A percentile compares a stretch with the other conserved stretches of the same genome.
These are phyloP conservation scores for Phortica magna DNA, from an alignment of 2,888 invertebrate genomes.

Conservation along the genomic window DNA sequence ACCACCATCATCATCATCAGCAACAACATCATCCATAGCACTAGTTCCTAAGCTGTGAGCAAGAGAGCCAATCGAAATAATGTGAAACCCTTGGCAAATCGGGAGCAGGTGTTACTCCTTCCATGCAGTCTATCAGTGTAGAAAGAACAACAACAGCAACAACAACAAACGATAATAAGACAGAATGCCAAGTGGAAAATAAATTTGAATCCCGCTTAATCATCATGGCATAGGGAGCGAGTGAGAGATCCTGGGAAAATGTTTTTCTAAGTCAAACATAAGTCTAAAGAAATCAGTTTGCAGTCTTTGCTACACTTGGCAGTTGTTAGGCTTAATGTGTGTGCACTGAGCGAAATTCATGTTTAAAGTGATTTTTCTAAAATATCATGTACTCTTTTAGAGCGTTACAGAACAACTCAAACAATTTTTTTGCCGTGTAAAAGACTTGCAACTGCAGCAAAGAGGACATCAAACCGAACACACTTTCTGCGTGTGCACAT, in stretches of 20 bases:
- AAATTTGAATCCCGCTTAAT: conserved; percentile 42
- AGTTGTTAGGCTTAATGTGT: background rate
- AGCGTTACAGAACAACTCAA: too few relatives aligned
- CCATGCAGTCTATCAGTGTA: background rate
- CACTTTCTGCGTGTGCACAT: conserved; percentile 44
- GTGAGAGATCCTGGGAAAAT: conserved; percentile 29
- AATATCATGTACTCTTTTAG: too few relatives aligned
- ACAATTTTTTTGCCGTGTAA: conserved; percentile 12
- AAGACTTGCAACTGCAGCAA: background rate
- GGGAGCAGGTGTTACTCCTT: conserved; percentile 30
- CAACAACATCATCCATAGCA: background rate
- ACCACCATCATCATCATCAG: conserved; percentile 4
- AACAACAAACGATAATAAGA: background rate
- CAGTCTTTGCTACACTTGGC: background rate
- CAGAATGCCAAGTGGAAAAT: conserved; percentile 29
- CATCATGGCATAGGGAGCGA: conserved; percentile 30
- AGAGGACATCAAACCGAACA: conserved; percentile 6
- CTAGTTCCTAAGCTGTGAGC: background rate
- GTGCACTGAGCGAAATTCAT: background rate
- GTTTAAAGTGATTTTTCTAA: too few relatives aligned
- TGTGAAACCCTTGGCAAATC: conserved; percentile 22
- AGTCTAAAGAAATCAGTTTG: background rate
- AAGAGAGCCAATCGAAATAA: conserved; percentile 17
- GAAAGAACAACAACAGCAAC: conserved; percentile 4
- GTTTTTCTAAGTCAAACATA: conserved; percentile 12